A percentile compares a stretch with the other conserved stretches of the same genome.
Conservation (phyloP, 1,140 invertebrate species). For the Ctenoplectra terminalis region DNA sequence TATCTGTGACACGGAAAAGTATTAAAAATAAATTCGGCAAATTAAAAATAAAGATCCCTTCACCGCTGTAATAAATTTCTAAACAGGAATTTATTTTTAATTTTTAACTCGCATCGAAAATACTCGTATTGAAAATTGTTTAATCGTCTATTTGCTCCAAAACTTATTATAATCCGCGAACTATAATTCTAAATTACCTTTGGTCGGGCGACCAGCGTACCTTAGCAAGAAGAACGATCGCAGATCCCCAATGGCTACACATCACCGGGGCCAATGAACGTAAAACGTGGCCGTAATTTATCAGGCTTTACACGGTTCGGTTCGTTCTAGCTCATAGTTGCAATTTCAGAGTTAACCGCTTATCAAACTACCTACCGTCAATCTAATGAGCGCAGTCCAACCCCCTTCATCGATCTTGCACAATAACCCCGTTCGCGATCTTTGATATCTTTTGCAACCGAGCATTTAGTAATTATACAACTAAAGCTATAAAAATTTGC, state of each 20-base stretch:
- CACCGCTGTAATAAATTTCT: no score
- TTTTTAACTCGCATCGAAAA: no score
- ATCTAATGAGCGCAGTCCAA: conserved; percentile 13
- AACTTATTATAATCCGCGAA: neutral
- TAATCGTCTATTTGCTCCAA: neutral
- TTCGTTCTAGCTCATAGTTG: conserved; percentile 10
- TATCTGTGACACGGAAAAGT: no score
- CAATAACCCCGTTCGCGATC: conserved; percentile 5
- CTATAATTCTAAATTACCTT: conserved; percentile 25
- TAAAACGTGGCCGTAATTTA: conserved; percentile 41
- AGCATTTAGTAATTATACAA: neutral
- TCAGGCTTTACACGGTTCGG: conserved; percentile 28
- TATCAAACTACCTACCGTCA: conserved; percentile 14
- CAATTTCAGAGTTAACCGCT: conserved; percentile 27
- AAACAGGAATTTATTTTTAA: no score
- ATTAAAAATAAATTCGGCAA: no score
- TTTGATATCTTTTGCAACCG: neutral
- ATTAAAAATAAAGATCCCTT: no score
- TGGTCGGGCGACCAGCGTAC: neutral
- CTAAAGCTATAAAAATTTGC: neutral
- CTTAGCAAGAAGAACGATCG: conserved; percentile 19
- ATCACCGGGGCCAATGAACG: conserved; percentile 19
- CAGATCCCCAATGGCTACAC: neutral
- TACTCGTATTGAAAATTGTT: neutral
- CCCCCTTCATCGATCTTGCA: conserved; percentile 26